phyloP scores from a whole-genome alignment of 1,140 invertebrate genomes.

The Cotesia typhae region DNA sequence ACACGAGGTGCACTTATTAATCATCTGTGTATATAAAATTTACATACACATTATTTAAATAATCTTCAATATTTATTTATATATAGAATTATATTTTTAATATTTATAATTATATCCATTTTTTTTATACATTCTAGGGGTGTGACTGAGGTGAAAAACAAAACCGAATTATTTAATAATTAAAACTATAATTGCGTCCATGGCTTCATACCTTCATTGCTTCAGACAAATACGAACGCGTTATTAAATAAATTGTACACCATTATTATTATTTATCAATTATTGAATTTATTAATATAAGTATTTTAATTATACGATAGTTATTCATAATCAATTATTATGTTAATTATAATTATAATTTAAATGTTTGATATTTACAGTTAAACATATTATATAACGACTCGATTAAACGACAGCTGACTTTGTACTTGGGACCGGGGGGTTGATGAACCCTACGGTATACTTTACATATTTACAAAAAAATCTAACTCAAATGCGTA shows the following conservation, averaged over 20 bases:
- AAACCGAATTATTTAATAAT: neutral
- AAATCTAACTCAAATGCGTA: slow-evolving; percentile 26
- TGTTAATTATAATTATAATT: slow-evolving; percentile 15
- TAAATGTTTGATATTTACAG: slow-evolving; percentile 39
- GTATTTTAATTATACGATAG: too few relatives aligned
- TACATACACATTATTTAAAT: too few relatives aligned
- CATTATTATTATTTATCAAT: too few relatives aligned
- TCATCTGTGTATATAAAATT: too few relatives aligned
- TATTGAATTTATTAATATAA: too few relatives aligned
- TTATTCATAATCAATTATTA: neutral
- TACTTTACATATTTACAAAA: slow-evolving; percentile 64
- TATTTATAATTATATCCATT: too few relatives aligned
- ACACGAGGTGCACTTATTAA: too few relatives aligned
- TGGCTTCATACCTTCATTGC: slow-evolving; percentile 16
- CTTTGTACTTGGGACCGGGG: slow-evolving; percentile 66
- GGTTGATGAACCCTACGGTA: slow-evolving; percentile 58
- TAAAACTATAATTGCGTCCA: neutral
- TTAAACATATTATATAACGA: slow-evolving; percentile 48
- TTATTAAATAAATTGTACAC: neutral
- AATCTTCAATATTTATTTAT: too few relatives aligned
- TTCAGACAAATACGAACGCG: slow-evolving; percentile 5
- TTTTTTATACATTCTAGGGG: too few relatives aligned
- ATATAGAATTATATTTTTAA: too few relatives aligned
- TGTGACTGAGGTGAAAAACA: too few relatives aligned
- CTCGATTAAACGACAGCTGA: slow-evolving; percentile 62